Evolutionary conservation across 1,140 invertebrate genomes (phyloP), one percentile per base, ranked within the genome.

Genomic region (Polypedilum pembai): DNA sequence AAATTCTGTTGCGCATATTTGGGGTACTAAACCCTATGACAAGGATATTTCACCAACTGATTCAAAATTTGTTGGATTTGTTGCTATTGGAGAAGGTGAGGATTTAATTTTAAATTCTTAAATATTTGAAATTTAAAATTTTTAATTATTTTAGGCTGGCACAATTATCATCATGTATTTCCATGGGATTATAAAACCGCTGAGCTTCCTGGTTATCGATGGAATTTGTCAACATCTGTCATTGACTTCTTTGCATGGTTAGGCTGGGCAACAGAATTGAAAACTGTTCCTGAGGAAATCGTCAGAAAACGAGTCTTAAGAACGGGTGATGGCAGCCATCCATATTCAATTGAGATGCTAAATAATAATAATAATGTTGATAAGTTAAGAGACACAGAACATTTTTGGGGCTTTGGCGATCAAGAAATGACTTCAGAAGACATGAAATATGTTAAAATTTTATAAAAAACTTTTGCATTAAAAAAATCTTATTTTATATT

Each of bases 141-240:
- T 87, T 7, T n/a, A n/a, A n/a, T n/a, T n/a, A n/a, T n/a, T n/a
- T 87, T 88, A 80, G 90, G 90, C 3, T 91, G 88, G 84, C 90
- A 92, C 80, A 92, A 92, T 81, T 93, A 91, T 80, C 91, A 93
- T 78, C 91, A 93, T 79, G 88, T 88, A 7, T 93, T 93, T 81
- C 91, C 91, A 0, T 89, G 88, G 82, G 91, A 93, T 80, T 90
- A 90, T 80, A 86, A 84, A 76, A 86, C 89, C 15, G 87, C 89
- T 65, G 92, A 93, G 78, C 79, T 85, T 75, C 86, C 88, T 40
- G 80, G 86, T 75, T 88, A 89, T 80, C 82, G 83, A 7, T 84
- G 86, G 1, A 95, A 94, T 79, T 77, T 90, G 12, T 93, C 92
- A 0, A 92, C 90, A 0, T 84, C 85, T 0, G 87, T 94, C 75